A percentile compares a stretch with the other conserved stretches of the same genome.
Evolutionary conservation across 2,797 vertebrate species (phyloP).

Genomic region (Neosalanx taihuensis): DNA sequence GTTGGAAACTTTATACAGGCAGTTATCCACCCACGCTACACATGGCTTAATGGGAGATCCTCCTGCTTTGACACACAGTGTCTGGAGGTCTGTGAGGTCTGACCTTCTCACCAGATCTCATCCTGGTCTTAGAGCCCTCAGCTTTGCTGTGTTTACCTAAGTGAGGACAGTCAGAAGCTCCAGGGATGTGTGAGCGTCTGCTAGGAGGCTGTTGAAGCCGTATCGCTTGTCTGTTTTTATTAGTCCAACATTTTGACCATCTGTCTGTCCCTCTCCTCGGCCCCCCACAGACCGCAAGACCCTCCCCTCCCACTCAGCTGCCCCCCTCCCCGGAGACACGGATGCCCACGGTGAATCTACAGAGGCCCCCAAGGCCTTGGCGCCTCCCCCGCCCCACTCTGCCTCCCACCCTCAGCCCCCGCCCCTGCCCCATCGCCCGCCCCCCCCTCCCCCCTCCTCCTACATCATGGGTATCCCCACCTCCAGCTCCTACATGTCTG

Average conservation of each 20-base stretch:
- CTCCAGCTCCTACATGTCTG: constrained; percentile 85
- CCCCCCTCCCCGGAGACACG: constrained; percentile 75
- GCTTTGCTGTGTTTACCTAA: background rate
- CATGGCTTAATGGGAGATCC: background rate
- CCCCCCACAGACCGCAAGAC: constrained; percentile 77
- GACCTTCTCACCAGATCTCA: constrained; percentile 11
- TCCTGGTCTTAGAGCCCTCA: constrained; percentile 4
- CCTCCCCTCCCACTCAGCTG: constrained; percentile 67
- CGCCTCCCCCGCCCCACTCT: constrained; percentile 76
- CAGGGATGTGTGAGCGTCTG: background rate
- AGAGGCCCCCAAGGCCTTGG: constrained; percentile 64
- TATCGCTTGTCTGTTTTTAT: background rate
- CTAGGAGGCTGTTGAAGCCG: no score
- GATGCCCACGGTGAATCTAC: constrained; percentile 48
- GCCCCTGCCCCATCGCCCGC: constrained; percentile 78
- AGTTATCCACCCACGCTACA: no score
- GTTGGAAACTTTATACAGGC: no score
- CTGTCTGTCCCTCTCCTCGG: background rate
- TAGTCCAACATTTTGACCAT: background rate
- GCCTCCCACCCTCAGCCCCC: constrained; percentile 79
- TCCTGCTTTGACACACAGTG: background rate
- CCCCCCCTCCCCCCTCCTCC: constrained; percentile 72
- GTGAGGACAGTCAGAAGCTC: background rate
- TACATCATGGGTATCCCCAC: constrained; percentile 87
- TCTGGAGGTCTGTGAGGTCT: background rate